These are phyloP conservation scores for Zosterops japonicus DNA, from an alignment of 2,113 vertebrate genomes.

Conservation along the genomic window DNA sequence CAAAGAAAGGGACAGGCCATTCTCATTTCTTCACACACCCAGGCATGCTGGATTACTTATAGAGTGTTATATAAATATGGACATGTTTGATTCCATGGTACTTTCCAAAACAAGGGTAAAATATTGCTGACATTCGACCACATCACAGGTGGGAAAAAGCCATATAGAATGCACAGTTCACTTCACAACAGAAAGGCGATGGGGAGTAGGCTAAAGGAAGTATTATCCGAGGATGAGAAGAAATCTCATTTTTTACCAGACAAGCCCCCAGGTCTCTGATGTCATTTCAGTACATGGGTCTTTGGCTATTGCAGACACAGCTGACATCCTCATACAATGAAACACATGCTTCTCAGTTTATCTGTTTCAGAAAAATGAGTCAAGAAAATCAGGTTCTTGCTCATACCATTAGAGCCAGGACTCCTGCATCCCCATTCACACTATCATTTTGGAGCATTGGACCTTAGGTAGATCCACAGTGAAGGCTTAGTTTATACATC, in stretches of 20 bases:
- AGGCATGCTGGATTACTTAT: neutral
- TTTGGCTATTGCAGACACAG: neutral
- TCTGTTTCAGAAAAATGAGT: neutral
- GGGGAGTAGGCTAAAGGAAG: neutral
- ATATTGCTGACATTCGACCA: neutral
- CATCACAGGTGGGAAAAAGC: neutral
- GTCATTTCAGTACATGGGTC: neutral
- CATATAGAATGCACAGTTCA: neutral
- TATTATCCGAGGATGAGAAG: slow-evolving; percentile 4
- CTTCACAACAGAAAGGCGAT: neutral
- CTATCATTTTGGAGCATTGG: neutral
- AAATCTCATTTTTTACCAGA: slow-evolving; percentile 42
- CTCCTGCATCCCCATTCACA: neutral
- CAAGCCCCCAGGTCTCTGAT: neutral
- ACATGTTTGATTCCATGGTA: neutral
- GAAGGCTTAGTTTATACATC: neutral
- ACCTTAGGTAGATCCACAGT: neutral
- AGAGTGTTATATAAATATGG: neutral
- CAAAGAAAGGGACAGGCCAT: slow-evolving; percentile 2
- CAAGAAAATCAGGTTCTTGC: neutral
- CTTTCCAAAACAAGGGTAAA: slow-evolving; percentile 18
- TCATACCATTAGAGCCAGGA: neutral
- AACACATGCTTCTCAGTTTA: neutral
- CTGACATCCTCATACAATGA: neutral
- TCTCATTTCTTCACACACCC: neutral